Percentiles rank a stretch among this genome's conserved stretches.
phyloP scores from a whole-genome alignment of 2,888 invertebrate species.

The Ectemnius continuus region DNA sequence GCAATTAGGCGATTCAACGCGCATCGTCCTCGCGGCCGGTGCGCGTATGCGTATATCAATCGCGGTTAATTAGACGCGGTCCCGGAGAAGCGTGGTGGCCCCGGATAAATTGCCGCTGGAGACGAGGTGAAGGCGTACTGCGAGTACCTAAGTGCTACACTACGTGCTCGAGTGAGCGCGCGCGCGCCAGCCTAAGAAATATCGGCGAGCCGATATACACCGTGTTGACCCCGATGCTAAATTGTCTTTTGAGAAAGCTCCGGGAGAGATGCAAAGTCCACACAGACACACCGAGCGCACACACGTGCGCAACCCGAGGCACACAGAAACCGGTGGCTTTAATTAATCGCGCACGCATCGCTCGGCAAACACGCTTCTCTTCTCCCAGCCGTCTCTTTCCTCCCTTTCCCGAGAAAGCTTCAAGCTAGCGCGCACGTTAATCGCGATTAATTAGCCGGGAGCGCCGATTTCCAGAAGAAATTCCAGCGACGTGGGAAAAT shows the following conservation, averaged over 20 bases:
- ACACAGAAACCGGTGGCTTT: slow-evolving; percentile 5
- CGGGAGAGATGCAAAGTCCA: neutral
- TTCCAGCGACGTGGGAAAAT: neutral
- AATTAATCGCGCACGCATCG: slow-evolving; percentile 40
- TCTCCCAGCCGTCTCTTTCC: no score
- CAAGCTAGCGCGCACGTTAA: slow-evolving; percentile 19
- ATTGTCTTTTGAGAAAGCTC: slow-evolving; percentile 54
- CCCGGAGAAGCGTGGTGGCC: slow-evolving; percentile 33
- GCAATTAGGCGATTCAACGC: slow-evolving; percentile 41
- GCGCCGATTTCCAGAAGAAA: slow-evolving; percentile 15
- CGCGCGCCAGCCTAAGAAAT: slow-evolving; percentile 36
- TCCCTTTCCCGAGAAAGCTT: neutral
- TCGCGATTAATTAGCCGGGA: slow-evolving; percentile 59
- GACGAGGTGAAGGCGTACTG: no score
- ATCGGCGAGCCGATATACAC: slow-evolving; percentile 46
- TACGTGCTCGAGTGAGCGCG: neutral
- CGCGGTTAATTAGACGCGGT: slow-evolving; percentile 57
- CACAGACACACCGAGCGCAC: slow-evolving; percentile 17
- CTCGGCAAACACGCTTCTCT: slow-evolving; percentile 18
- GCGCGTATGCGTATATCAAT: slow-evolving; percentile 50
- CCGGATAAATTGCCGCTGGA: slow-evolving; percentile 31
- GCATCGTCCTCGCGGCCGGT: slow-evolving; percentile 14
- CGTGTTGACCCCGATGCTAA: slow-evolving; percentile 56
- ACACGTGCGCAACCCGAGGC: slow-evolving; percentile 16
- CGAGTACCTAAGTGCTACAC: no score